A percentile compares a stretch with the other conserved stretches of the same genome.
phyloP scores from a whole-genome alignment of 2,797 vertebrate species.

The Sebastes variabilis region DNA sequence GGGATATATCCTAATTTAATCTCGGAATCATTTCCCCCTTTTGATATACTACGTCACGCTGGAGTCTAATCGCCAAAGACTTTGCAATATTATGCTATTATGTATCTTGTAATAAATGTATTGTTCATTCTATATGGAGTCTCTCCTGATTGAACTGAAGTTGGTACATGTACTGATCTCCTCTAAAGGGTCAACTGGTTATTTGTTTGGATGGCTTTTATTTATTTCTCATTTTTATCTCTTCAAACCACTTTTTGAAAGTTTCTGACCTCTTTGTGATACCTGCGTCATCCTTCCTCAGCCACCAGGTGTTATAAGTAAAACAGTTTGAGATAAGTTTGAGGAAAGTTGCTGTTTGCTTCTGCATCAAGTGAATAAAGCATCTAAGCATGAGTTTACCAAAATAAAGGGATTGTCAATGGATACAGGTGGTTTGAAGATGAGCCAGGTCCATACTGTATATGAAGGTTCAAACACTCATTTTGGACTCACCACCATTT shows the following conservation, averaged over 20 bases:
- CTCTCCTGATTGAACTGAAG: neutral
- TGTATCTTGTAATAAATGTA: neutral
- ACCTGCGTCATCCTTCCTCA: neutral
- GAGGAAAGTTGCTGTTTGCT: neutral
- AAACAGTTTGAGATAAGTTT: neutral
- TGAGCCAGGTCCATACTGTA: neutral
- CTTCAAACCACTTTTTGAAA: neutral
- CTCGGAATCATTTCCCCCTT: no score
- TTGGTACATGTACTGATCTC: neutral
- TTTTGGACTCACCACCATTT: no score
- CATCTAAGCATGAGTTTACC: neutral
- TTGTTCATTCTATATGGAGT: no score
- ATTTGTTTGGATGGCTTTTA: neutral
- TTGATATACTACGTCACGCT: no score
- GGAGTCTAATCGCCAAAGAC: no score
- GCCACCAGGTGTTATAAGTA: neutral
- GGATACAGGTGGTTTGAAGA: neutral
- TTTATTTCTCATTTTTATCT: neutral
- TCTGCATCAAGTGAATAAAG: neutral
- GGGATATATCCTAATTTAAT: no score
- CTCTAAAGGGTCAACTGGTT: neutral
- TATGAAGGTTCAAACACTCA: neutral
- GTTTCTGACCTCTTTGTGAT: neutral
- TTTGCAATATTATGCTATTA: neutral
- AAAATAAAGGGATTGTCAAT: neutral